phyloP scores from a whole-genome alignment of 2,888 invertebrate genomes.

The Dolomedes plantarius region DNA sequence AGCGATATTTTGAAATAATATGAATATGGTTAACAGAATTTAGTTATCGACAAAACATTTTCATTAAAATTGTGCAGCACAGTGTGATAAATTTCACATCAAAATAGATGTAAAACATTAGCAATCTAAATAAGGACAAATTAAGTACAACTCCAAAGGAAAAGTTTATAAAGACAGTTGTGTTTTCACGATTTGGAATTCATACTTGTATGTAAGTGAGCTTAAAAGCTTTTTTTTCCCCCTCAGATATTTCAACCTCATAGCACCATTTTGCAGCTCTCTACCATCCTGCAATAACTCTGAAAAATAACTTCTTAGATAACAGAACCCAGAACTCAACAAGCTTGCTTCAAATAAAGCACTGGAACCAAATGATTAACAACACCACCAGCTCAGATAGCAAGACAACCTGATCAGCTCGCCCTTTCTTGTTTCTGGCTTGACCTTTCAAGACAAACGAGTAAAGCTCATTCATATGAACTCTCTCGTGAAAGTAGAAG shows the following conservation, averaged over 20 bases:
- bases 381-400: not conserved
- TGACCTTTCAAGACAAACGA: slow-evolving; percentile 10
- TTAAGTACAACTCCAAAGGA: too few relatives aligned
- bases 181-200: too few relatives aligned
- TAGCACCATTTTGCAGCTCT: too few relatives aligned
- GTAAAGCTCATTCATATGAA: slow-evolving; percentile 58
- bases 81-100: too few relatives aligned
- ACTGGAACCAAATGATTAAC: not conserved
- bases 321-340: slow-evolving; percentile 6
- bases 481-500: slow-evolving; percentile 13
- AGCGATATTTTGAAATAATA: too few relatives aligned
- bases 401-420: slow-evolving; percentile 3
- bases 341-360: slow-evolving; percentile 3
- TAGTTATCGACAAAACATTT: too few relatives aligned
- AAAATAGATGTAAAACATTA: too few relatives aligned
- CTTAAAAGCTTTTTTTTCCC: not conserved
- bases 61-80: too few relatives aligned
- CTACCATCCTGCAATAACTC: not conserved
- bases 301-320: not conserved
- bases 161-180: too few relatives aligned
- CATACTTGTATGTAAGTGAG: not conserved
- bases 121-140: too few relatives aligned
- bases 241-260: not conserved
- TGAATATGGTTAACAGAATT: too few relatives aligned
- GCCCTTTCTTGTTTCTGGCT: not conserved